A percentile compares a stretch with the other conserved stretches of the same genome.
Evolutionary conservation across 2,888 invertebrate species (phyloP).

Genomic region (Erebia aethiops): DNA sequence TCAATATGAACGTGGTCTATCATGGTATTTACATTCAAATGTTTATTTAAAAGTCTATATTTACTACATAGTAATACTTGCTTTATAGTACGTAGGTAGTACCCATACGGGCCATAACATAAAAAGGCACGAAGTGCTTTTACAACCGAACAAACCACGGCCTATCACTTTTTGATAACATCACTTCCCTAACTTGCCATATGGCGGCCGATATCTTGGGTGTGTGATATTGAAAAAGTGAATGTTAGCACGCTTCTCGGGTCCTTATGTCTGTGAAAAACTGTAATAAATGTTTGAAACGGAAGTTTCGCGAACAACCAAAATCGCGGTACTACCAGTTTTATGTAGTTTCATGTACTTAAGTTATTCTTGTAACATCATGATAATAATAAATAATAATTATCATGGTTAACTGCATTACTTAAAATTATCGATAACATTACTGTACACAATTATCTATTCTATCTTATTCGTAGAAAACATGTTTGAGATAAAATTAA

Average conservation of each 20-base stretch:
- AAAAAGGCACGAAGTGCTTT: conserved; percentile 72
- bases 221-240: conserved; percentile 78
- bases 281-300: neutral
- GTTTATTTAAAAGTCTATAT: too few species aligned
- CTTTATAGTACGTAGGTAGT: conserved; percentile 24
- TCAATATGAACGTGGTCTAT: conserved; percentile 11
- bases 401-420: too few species aligned
- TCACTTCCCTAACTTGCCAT: conserved; percentile 82
- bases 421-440: too few species aligned
- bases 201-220: conserved; percentile 79
- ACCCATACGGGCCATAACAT: conserved; percentile 59
- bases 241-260: conserved; percentile 50
- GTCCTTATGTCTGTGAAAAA: neutral
- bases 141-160: conserved; percentile 78
- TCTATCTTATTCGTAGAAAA: too few species aligned
- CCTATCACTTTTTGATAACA: conserved; percentile 83
- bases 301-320: neutral
- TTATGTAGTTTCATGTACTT: neutral
- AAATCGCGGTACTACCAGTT: neutral
- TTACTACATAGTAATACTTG: neutral
- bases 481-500: too few species aligned
- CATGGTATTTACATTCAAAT: neutral
- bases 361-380: neutral
- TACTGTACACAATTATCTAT: too few species aligned
- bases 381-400: too few species aligned